Base-by-base conservation (phyloP, 2,888 invertebrate species). In the Caenorhabditis imperialis region DNA sequence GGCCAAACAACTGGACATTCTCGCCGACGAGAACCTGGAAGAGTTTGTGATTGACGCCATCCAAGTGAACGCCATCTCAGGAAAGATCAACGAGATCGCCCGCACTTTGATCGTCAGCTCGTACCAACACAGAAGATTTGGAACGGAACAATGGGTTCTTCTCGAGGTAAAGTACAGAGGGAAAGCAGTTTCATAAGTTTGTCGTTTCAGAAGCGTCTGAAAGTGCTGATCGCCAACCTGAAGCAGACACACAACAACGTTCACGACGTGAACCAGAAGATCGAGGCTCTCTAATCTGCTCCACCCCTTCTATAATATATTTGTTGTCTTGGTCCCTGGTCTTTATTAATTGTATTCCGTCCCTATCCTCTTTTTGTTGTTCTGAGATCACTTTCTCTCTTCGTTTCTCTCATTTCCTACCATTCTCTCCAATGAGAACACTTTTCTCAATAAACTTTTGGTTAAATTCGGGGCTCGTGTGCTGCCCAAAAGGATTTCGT, bases 1-100 rank as follows among this genome's bases (percentile, higher is more conserved):
- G 75, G 93, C 94, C 85, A 91, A 92, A 55, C 96, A 97, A 89
- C 90, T 99, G 72, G 93, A 95, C 88, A 92, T 99, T 72, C 40
- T 77, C 1, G 91, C 85, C 18, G 92, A 93, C 75, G 93, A 93
- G 76, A 93, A 96, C 89, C 95, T 99, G 0, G 99, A 99, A 90
- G 92, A 93, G 53, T 99, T 99, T 88, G 93, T 99, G 79, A 98
- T 99, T 90, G 96, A 98, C 91, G 95, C 86, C n/a, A 79, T 88
- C 54, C 86, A 85, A 55, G 78, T 85, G 23, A 86, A 85, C 30
- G 86, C 86, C 20, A 81, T 88, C 42, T 82, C 82, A 48, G 88
- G 86, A 48, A 87, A 86, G 69, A 82, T 88, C 55, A 86, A 88
- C 62, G 86, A 87, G 54, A 75, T 82, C 72, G 55, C 70, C 8